These are phyloP conservation scores for Chlorospingus semifuscus DNA, from an alignment of 2,797 vertebrate species.

Conservation along the genomic window DNA sequence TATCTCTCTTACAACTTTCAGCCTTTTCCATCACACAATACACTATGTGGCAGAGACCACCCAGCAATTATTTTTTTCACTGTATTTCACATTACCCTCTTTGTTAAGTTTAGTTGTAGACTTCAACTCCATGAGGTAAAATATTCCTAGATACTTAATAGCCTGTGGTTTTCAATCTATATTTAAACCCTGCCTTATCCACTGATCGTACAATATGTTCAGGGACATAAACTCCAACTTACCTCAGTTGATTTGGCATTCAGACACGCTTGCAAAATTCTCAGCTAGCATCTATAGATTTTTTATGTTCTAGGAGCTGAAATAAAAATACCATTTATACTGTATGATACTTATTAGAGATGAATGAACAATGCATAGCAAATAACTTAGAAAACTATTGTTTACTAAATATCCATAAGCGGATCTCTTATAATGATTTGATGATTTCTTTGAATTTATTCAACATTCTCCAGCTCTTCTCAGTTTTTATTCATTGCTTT, in stretches of 20 bases:
- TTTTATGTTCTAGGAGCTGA: conserved; percentile 9
- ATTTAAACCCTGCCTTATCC: conserved; percentile 55
- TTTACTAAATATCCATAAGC: not conserved
- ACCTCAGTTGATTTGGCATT: conserved; percentile 23
- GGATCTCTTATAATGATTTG: not conserved
- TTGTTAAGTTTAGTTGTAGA: conserved; percentile 38
- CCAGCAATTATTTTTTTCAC: conserved; percentile 36
- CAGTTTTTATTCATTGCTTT: not conserved
- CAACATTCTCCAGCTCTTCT: not conserved
- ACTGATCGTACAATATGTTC: conserved; percentile 47
- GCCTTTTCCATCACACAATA: conserved; percentile 28
- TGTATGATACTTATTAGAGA: not conserved
- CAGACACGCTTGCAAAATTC: not conserved
- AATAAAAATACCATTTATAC: not conserved
- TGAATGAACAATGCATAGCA: not conserved
- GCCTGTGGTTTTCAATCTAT: conserved; percentile 62
- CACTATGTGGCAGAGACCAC: conserved; percentile 25
- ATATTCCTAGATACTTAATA: conserved; percentile 64
- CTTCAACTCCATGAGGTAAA: conserved; percentile 53
- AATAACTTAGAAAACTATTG: not conserved
- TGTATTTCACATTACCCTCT: conserved; percentile 53
- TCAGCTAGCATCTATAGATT: conserved; percentile 4
- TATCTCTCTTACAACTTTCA: conserved; percentile 6
- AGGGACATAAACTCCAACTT: conserved; percentile 61
- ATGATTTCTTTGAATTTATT: not conserved